Percentiles rank a stretch among this genome's conserved stretches.
phyloP scores from a whole-genome alignment of 2,113 vertebrate species.

The Pelmatolapia mariae region DNA sequence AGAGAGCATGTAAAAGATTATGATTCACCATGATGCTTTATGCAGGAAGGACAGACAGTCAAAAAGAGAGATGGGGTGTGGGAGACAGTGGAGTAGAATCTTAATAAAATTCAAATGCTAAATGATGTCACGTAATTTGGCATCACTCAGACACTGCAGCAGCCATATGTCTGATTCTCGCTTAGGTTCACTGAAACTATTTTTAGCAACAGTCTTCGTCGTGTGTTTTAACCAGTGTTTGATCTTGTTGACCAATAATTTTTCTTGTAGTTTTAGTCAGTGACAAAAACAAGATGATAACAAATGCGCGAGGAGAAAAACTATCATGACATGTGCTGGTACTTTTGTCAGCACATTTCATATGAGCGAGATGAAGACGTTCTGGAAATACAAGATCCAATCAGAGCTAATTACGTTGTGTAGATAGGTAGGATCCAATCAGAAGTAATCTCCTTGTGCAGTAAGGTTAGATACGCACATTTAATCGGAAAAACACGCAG shows the following conservation, averaged over 20 bases:
- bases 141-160: not conserved
- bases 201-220: not conserved
- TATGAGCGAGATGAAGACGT: not conserved
- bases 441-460: not conserved
- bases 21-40: not conserved
- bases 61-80: not conserved
- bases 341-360: not conserved
- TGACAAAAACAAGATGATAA: not conserved
- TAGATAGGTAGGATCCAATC: not conserved
- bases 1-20: conserved; percentile 34
- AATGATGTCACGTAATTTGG: conserved; percentile 7
- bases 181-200: not conserved
- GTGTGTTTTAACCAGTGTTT: not conserved
- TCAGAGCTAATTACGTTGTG: not conserved
- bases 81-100: not conserved
- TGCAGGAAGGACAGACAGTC: not conserved
- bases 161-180: not conserved
- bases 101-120: conserved; percentile 12
- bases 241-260: not conserved
- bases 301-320: not conserved
- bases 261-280: not conserved
- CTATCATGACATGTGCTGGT: not conserved
- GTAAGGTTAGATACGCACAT: not conserved
- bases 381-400: not conserved
- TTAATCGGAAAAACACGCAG: not conserved